Conservation (phyloP, 2,113 vertebrate genomes). For the Brienomyrus brachyistius region DNA sequence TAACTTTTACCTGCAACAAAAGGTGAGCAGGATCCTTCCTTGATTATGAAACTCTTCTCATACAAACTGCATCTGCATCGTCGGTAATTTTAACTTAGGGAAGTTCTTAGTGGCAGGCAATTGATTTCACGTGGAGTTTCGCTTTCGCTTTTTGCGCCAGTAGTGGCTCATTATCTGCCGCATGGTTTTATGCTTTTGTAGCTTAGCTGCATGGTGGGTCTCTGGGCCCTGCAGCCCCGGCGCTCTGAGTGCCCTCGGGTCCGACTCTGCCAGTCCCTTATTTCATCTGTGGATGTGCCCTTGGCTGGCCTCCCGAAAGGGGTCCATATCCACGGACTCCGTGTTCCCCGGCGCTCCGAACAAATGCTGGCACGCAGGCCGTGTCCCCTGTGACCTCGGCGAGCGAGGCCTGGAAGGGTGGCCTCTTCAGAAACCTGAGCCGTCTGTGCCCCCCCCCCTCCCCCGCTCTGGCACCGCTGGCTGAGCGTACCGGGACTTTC, state of each 20-base stretch:
- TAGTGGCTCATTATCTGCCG: background rate
- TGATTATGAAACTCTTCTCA: background rate
- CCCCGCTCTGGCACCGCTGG: background rate
- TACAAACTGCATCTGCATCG: background rate
- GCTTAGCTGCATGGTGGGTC: background rate
- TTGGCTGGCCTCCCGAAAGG: background rate
- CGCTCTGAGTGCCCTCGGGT: too few species aligned
- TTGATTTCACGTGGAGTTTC: background rate
- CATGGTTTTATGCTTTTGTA: background rate
- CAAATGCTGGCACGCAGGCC: background rate
- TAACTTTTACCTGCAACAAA: background rate
- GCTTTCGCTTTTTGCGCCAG: background rate
- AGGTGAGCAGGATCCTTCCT: too few species aligned
- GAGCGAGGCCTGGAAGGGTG: background rate
- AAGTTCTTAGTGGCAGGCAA: background rate
- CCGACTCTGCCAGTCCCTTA: background rate
- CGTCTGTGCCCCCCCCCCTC: background rate
- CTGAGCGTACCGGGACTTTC: background rate
- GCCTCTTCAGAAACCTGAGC: background rate
- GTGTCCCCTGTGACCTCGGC: background rate
- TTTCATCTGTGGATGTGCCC: background rate
- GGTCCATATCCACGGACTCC: background rate
- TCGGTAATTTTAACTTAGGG: background rate
- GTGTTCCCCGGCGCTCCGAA: background rate
- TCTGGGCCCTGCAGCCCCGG: background rate